phyloP scores from a whole-genome alignment of 2,113 vertebrate species.

The Sylvietta virens region DNA sequence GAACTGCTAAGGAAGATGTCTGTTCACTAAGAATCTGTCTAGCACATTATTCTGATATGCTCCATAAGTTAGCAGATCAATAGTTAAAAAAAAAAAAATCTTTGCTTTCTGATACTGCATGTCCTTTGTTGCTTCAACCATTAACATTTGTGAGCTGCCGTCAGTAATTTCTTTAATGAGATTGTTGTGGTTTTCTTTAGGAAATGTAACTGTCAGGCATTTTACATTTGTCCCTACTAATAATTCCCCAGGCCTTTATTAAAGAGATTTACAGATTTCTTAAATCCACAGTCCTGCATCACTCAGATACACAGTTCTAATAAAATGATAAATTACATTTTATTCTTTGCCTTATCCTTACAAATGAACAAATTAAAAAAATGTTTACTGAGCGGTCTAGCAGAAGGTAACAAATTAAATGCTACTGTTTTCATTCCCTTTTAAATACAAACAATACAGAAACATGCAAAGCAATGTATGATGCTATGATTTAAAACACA shows the following conservation, averaged over 20 bases:
- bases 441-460: conserved; percentile 19
- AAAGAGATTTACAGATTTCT: conserved; percentile 81
- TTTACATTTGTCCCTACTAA: conserved; percentile 82
- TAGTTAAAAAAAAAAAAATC: conserved; percentile 85
- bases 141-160: conserved; percentile 87
- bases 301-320: conserved; percentile 69
- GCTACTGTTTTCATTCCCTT: conserved; percentile 9
- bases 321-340: conserved; percentile 74
- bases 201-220: conserved; percentile 77
- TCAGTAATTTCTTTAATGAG: conserved; percentile 94
- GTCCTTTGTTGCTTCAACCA: conserved; percentile 85
- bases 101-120: conserved; percentile 82
- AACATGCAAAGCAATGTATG: background rate
- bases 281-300: conserved; percentile 74
- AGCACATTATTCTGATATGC: conserved; percentile 68
- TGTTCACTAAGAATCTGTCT: conserved; percentile 59
- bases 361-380: conserved; percentile 69
- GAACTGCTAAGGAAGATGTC: conserved; percentile 48
- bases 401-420: conserved; percentile 54
- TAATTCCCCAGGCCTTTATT: conserved; percentile 83
- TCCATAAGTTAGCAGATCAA: conserved; percentile 77
- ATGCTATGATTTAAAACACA: background rate
- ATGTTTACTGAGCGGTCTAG: conserved; percentile 68
- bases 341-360: conserved; percentile 60
- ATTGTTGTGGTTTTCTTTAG: conserved; percentile 83